Percentiles rank a stretch among this genome's conserved stretches.
phyloP scores from a whole-genome alignment of 2,113 vertebrate genomes.

The Mobula birostris region DNA sequence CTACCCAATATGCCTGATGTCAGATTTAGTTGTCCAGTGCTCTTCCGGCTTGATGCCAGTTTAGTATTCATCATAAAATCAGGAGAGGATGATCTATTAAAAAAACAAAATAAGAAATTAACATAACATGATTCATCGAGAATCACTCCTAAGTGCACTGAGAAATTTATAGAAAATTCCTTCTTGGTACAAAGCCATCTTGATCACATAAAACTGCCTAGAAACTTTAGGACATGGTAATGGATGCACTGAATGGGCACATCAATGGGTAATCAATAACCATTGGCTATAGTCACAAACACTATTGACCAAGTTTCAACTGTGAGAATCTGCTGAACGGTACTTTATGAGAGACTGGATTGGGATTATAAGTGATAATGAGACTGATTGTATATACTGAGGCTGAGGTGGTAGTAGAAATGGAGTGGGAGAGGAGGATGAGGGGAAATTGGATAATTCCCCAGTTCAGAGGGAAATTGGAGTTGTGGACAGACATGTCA shows the following conservation, averaged over 20 bases:
- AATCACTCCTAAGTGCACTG: not conserved
- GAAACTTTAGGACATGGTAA: not conserved
- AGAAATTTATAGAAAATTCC: not conserved
- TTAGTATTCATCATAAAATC: conserved; percentile 82
- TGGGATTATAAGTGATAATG: too few relatives aligned
- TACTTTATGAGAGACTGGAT: too few relatives aligned
- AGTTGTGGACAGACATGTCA: too few relatives aligned
- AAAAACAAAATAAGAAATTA: conserved; percentile 39
- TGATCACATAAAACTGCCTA: not conserved
- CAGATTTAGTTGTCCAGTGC: conserved; percentile 88
- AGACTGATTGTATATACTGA: too few relatives aligned
- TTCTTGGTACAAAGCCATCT: not conserved
- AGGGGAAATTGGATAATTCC: too few relatives aligned
- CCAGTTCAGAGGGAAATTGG: too few relatives aligned
- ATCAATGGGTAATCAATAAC: not conserved
- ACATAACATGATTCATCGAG: not conserved
- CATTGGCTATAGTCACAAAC: not conserved
- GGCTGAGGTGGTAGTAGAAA: too few relatives aligned
- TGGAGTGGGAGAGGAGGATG: too few relatives aligned
- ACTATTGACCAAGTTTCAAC: too few relatives aligned
- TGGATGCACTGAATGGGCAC: not conserved
- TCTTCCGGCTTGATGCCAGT: conserved; percentile 82
- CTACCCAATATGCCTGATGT: conserved; percentile 61
- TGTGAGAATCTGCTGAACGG: too few relatives aligned
- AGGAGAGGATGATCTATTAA: conserved; percentile 77